Conservation (phyloP, 2,113 vertebrate genomes). For the Gobiocypris rarus region DNA sequence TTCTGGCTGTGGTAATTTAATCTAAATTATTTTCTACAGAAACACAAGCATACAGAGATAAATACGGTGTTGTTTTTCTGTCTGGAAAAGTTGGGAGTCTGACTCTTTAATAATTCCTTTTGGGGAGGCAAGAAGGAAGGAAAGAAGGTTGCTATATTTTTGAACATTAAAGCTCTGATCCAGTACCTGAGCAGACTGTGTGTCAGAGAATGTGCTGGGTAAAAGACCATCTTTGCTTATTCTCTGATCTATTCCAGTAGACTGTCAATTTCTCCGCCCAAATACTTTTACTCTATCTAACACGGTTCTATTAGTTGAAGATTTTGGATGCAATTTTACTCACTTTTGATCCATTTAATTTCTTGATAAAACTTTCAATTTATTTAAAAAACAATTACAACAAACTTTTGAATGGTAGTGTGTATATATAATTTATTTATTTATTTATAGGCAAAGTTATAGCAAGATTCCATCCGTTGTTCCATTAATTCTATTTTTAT, state of each 20-base stretch:
- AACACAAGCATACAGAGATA: neutral
- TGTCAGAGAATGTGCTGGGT: neutral
- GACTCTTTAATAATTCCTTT: slow-evolving; percentile 23
- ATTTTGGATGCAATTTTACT: neutral
- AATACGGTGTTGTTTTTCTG: neutral
- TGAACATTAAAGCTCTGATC: slow-evolving; percentile 40
- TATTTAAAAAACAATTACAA: no score
- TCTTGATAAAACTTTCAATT: no score
- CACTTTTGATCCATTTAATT: no score
- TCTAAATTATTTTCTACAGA: neutral
- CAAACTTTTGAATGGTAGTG: no score
- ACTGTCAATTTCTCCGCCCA: neutral
- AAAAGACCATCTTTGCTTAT: slow-evolving; percentile 5
- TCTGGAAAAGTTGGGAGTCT: neutral
- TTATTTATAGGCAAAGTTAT: neutral
- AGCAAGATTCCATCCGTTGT: neutral
- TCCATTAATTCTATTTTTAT: neutral
- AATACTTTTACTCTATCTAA: neutral
- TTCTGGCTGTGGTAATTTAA: neutral
- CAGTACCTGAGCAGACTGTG: neutral
- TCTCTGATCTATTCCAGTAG: neutral
- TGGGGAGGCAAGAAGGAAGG: slow-evolving; percentile 6
- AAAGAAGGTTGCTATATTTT: slow-evolving; percentile 31
- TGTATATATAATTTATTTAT: neutral
- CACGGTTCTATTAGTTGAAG: neutral